phyloP scores from a whole-genome alignment of 2,113 vertebrate genomes.

The Psilopogon haemacephalus region DNA sequence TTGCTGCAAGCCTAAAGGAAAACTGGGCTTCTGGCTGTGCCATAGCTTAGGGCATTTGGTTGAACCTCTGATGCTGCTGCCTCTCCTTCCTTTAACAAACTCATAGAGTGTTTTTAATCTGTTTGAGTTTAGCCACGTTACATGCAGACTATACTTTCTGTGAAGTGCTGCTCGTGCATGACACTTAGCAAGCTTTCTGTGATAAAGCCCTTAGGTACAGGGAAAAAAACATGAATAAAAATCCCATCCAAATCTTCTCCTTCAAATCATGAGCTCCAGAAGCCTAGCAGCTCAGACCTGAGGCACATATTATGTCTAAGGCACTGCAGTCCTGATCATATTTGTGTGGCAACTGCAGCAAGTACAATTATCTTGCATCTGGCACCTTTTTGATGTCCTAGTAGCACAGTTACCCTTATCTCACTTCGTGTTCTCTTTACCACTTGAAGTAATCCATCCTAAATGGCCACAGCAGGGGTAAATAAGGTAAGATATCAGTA shows the following conservation, averaged over 20 bases:
- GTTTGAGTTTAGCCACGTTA: not conserved
- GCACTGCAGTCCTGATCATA: not conserved
- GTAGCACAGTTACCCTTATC: not conserved
- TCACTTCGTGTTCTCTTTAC: not conserved
- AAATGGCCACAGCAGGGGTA: not conserved
- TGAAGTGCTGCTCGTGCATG: not conserved
- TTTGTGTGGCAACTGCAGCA: not conserved
- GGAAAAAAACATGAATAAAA: not conserved
- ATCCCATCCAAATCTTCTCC: not conserved
- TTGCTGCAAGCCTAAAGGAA: not conserved
- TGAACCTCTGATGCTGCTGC: not conserved
- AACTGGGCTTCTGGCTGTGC: not conserved
- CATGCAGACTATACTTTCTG: not conserved
- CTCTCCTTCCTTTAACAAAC: not conserved
- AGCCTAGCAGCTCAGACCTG: not conserved
- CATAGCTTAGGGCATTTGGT: not conserved
- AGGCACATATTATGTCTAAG: not conserved
- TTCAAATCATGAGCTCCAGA: not conserved
- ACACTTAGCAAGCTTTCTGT: not conserved
- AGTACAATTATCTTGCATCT: not conserved
- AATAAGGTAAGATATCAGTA: not conserved
- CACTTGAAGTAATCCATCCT: not conserved
- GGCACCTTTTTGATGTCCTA: not conserved
- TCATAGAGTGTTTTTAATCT: not conserved
- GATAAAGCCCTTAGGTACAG: not conserved